Conservation (phyloP, 2,888 invertebrate species). For the Trisateles emortualis region DNA sequence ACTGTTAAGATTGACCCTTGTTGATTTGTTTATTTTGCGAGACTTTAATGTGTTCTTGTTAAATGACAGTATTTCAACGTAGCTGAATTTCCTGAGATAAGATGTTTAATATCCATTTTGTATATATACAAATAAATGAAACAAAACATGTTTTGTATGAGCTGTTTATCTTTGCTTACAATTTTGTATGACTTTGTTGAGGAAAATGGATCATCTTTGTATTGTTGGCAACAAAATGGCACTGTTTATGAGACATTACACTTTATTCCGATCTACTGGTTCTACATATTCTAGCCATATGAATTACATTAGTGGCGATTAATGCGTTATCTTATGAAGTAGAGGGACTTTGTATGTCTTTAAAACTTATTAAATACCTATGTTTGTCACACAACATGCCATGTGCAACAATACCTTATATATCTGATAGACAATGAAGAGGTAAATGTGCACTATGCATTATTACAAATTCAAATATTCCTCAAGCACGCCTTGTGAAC, state of each 20-base stretch:
- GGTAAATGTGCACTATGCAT: too few species aligned
- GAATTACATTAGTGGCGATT: conserved; percentile 5
- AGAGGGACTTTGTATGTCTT: too few species aligned
- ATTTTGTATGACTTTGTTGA: conserved; percentile 22
- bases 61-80: conserved; percentile 26
- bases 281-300: conserved; percentile 1
- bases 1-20: conserved; percentile 37
- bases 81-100: conserved; percentile 32
- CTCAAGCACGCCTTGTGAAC: too few species aligned
- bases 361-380: background rate
- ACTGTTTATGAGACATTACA: conserved; percentile 33
- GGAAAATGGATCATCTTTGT: conserved; percentile 25
- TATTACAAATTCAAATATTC: too few species aligned
- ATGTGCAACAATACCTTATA: too few species aligned
- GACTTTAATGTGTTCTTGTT: conserved; percentile 34
- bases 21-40: conserved; percentile 36
- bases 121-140: conserved; percentile 12
- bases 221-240: conserved; percentile 21
- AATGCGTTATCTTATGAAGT: conserved; percentile 8
- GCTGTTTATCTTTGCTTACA: conserved; percentile 22
- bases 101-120: conserved; percentile 29
- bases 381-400: too few species aligned
- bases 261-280: conserved; percentile 26
- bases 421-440: too few species aligned
- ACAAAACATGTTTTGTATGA: conserved; percentile 34